Base-by-base conservation (phyloP, 1,140 invertebrate genomes). In the Adelges cooleyi region DNA sequence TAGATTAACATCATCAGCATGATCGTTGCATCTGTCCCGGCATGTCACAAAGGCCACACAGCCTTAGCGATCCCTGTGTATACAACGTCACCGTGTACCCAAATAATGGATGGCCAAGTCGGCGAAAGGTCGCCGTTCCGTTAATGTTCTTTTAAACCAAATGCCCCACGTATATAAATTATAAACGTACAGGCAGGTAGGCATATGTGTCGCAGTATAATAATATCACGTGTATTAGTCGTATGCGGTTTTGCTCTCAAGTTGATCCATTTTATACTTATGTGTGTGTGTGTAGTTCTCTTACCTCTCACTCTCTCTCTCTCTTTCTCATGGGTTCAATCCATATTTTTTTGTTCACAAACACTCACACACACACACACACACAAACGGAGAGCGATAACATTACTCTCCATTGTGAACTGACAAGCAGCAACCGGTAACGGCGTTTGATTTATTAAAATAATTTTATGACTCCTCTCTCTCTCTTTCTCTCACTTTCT, bases 391-490 rank as follows among this genome's bases (percentile, higher is more conserved):
- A 48, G 25, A 33, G 42, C 56, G 56, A 62, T 62, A 62, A 62
- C 56, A 46, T 48, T 62, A 46, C 56, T 18, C 42, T 62, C 56
- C 42, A 62, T 62, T 62, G 56, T 62, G 40, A 6, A 46, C 36
- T 48, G 42, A 62, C 56, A 62, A 62, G 25, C 23, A 62, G 25
- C 23, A 62, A 62, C 56, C 56, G 56, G 56, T 62, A 62, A 62
- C 56, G 42, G 42, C 56, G 56, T 62, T 62, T 62, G 56, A 62
- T 62, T 62, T 62, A 62, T 62, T 62, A 62, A 62, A 62, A 44
- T 62, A 46, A 62, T 62, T 62, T 62, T 62, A 62, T 20, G 42
- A 62, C 56, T 62, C 42, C 40, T 11, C 40, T 48, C 56, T n/a
- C n/a, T n/a, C n/a, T n/a, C n/a, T n/a, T n/a, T n/a, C n/a, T n/a